Evolutionary conservation across 35 echinoderm and acorn worm species (phyloP).

Genomic region (Antedon bifida): DNA sequence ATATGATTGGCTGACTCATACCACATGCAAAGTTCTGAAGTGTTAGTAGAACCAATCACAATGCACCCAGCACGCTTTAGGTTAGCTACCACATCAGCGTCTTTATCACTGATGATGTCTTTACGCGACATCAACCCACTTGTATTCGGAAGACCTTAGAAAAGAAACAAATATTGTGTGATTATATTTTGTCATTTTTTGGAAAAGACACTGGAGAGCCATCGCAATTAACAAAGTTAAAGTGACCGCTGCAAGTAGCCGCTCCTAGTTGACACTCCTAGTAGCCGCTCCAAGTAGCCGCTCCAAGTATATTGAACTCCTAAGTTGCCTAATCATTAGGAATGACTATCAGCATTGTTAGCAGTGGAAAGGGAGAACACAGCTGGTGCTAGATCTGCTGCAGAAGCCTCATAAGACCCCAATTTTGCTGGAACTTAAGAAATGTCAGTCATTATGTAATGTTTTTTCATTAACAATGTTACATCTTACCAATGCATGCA

Average conservation of each 20-base stretch:
- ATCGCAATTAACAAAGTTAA: background rate
- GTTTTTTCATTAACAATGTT: no score
- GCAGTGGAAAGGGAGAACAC: no score
- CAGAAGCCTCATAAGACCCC: no score
- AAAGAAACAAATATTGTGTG: background rate
- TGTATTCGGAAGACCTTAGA: slow-evolving; percentile 67
- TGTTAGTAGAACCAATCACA: slow-evolving; percentile 60
- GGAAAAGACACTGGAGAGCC: background rate
- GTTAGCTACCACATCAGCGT: slow-evolving; percentile 46
- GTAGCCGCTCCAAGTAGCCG: no score
- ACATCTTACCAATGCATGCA: slow-evolving; percentile 43
- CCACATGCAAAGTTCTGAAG: slow-evolving; percentile 94
- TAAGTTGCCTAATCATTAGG: no score
- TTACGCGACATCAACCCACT: slow-evolving; percentile 68
- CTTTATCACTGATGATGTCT: slow-evolving; percentile 18
- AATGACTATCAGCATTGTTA: no score
- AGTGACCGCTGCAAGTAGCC: no score
- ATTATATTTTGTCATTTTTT: background rate
- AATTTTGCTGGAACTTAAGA: no score
- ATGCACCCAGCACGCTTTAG: slow-evolving; percentile 60
- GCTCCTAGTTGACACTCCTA: no score
- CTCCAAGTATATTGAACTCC: no score
- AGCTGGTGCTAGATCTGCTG: no score
- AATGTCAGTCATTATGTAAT: no score
- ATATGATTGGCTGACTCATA: slow-evolving; percentile 79